Evolutionary conservation across 2,797 vertebrate species (phyloP), one percentile per base, ranked within the genome.

Genomic region (Gephyroberyx darwinii): DNA sequence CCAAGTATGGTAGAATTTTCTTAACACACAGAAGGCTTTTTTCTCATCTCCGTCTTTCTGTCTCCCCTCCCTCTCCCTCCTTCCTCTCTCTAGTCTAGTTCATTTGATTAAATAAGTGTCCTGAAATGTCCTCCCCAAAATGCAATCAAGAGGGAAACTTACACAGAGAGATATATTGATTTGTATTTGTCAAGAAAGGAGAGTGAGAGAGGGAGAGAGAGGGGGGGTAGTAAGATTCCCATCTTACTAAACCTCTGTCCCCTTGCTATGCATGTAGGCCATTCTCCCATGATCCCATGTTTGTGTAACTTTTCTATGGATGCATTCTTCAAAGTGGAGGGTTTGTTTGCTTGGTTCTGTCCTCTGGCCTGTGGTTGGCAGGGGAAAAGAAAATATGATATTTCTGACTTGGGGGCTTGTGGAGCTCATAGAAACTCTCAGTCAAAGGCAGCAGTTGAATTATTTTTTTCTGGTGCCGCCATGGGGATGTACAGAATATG

Each of bases 51-150:
- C 2, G 14, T 16, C 51, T 8, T 19, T 19, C 41, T 35, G 13
- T 43, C 31, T 26, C 43, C 33, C 33, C 33, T 35, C 33, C 33
- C 33, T 35, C 6, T 55, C 30, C 54, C 33, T 58, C 22, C 35
- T 0, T 6, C 16, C 5, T 16, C 45, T 52, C 26, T 8, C 33
- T 35, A 33, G 31, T 33, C n/a, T n/a, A 26, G 26, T 52, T 57
- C 39, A 75, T 51, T 61, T 41, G 48, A 67, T 58, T 55, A 8
- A 79, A 56, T 26, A 19, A n/a, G 30, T 47, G 72, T 62, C 70
- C 75, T 72, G 41, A 77, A 61, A 75, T 37, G 54, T 57, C 55
- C 30, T 77, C 68, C 12, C n/a, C n/a, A n/a, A n/a, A n/a, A n/a
- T n/a, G n/a, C n/a, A n/a, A n/a, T 1, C 54, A 20, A 1, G 14